Percentiles rank a stretch among this genome's conserved stretches.
Conservation (phyloP, 2,113 vertebrate species). For the Trinectes maculatus region DNA sequence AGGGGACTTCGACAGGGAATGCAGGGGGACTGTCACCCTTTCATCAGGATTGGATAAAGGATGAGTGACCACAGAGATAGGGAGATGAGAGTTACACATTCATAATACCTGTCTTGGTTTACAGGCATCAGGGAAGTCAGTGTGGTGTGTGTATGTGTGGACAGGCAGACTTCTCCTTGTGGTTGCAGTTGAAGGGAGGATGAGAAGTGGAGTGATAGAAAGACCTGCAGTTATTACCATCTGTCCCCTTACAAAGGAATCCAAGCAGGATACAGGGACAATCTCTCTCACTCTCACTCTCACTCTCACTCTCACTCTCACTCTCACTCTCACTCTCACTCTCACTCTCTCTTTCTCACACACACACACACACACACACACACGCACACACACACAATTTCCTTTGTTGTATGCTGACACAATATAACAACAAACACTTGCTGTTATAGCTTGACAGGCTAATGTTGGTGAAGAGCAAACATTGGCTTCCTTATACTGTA, state of each 20-base stretch:
- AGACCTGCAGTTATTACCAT: constrained; percentile 66
- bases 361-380: too few species aligned
- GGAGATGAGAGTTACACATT: background rate
- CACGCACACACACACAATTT: constrained; percentile 5
- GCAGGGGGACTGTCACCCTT: background rate
- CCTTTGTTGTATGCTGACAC: constrained; percentile 27
- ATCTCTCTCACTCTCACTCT: constrained; percentile 4
- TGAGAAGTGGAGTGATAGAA: constrained; percentile 33
- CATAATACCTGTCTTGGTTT: background rate
- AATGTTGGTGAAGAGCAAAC: constrained; percentile 1
- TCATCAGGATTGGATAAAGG: constrained; percentile 15
- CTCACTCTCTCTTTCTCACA: background rate
- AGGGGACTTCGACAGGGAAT: too few species aligned
- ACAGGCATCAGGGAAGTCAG: background rate
- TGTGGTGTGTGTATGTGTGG: background rate
- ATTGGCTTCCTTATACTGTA: background rate
- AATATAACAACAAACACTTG: background rate
- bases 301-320: background rate
- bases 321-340: background rate
- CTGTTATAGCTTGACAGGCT: background rate
- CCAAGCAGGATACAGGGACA: constrained; percentile 19
- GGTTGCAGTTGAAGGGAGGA: constrained; percentile 19
- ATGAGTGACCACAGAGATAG: constrained; percentile 7
- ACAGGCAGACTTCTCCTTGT: constrained; percentile 33
- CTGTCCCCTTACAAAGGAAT: constrained; percentile 53